These are phyloP conservation scores for Hirtodrosophila trivittata DNA, from an alignment of 2,888 invertebrate genomes.

Conservation along the genomic window DNA sequence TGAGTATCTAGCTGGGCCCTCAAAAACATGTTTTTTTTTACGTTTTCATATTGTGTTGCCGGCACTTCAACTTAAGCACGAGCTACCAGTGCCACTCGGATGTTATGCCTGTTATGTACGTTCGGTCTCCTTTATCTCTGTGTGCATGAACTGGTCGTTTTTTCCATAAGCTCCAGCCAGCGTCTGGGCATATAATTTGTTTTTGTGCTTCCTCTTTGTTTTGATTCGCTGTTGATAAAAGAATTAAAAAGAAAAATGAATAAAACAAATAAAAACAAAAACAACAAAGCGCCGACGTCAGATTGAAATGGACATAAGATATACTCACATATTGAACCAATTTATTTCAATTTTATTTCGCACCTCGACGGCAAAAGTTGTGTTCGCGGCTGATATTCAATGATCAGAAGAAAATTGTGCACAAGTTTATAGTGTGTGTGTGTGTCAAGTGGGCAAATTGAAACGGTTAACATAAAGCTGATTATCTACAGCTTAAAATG, in stretches of 20 bases:
- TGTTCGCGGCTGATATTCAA: constrained; percentile 36
- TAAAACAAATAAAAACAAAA: constrained; percentile 14
- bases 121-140: constrained; percentile 15
- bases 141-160: neutral
- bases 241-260: constrained; percentile 16
- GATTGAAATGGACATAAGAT: constrained; percentile 67
- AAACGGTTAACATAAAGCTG: constrained; percentile 1
- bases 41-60: constrained; percentile 26
- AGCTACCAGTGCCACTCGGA: constrained; percentile 38
- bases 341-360: constrained; percentile 75
- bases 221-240: constrained; percentile 67
- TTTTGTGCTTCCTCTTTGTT: constrained; percentile 59
- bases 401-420: constrained; percentile 35
- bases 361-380: constrained; percentile 64
- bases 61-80: constrained; percentile 39
- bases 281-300: constrained; percentile 30
- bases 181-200: constrained; percentile 41
- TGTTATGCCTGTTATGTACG: constrained; percentile 41
- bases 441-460: constrained; percentile 13
- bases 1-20: neutral
- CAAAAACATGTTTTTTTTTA: constrained; percentile 49
- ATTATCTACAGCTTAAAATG: constrained; percentile 39
- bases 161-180: constrained; percentile 37
- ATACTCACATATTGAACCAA: constrained; percentile 66
- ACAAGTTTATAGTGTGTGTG: constrained; percentile 1